These are phyloP conservation scores for Perccottus glenii DNA, from an alignment of 2,113 vertebrate genomes.

Conservation along the genomic window DNA sequence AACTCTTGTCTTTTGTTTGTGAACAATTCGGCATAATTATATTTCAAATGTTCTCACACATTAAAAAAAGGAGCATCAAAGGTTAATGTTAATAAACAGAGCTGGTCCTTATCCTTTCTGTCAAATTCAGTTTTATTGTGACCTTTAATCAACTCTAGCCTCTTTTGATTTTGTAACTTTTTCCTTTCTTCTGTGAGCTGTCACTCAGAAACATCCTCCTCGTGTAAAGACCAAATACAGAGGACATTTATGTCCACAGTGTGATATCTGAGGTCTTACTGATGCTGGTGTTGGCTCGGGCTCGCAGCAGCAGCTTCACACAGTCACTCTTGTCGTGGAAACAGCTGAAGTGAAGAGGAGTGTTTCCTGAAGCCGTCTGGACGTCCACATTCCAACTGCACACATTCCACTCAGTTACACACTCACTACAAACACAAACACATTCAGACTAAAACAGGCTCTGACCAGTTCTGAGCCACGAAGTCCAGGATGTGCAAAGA, in stretches of 20 bases:
- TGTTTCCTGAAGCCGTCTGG: constrained; percentile 64
- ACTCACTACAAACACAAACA: not conserved
- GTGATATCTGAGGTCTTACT: constrained; percentile 42
- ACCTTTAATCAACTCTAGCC: no score
- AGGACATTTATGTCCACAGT: not conserved
- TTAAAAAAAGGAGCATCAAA: no score
- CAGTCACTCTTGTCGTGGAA: constrained; percentile 72
- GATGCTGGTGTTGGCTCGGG: constrained; percentile 60
- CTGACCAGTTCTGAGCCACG: constrained; percentile 70
- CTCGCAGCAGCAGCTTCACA: constrained; percentile 69
- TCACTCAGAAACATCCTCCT: no score
- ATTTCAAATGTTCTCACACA: not conserved
- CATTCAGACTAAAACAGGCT: not conserved
- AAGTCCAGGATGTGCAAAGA: constrained; percentile 71
- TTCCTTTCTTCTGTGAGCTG: no score
- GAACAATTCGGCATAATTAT: no score
- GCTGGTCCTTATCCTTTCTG: no score
- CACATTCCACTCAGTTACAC: not conserved
- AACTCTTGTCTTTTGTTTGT: no score
- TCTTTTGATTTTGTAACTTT: no score
- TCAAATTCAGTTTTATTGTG: no score
- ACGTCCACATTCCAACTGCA: constrained; percentile 55
- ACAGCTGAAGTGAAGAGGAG: constrained; percentile 68
- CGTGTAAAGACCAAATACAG: no score
- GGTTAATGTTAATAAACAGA: no score